These are phyloP conservation scores for Columba janthina DNA, from an alignment of 2,113 vertebrate genomes.

Conservation along the genomic window DNA sequence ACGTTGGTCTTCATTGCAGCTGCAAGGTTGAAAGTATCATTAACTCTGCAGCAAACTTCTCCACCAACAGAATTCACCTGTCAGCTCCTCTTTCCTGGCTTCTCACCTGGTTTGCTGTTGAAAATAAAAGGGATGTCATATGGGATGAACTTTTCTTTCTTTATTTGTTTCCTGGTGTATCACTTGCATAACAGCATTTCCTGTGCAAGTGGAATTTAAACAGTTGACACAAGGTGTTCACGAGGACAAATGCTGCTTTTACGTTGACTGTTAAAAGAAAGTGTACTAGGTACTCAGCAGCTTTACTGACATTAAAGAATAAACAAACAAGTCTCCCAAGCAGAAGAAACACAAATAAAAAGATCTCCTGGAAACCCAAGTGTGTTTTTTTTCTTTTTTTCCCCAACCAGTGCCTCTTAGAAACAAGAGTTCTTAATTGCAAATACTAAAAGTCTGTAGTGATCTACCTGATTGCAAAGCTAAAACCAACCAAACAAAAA, in stretches of 20 bases:
- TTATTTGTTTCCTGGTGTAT: background rate
- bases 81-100: background rate
- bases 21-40: background rate
- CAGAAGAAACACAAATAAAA: background rate
- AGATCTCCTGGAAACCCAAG: background rate
- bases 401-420: accelerated
- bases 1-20: background rate
- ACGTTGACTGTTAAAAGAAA: background rate
- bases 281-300: background rate
- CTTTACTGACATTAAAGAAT: background rate
- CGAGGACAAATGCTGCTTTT: background rate
- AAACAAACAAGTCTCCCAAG: background rate
- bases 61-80: background rate
- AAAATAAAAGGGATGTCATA: background rate
- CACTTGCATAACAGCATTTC: background rate
- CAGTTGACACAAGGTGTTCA: background rate
- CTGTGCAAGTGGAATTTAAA: background rate
- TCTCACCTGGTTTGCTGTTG: background rate
- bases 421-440: background rate
- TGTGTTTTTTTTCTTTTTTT: background rate
- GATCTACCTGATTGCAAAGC: background rate
- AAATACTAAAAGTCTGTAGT: background rate
- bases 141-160: background rate
- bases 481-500: background rate
- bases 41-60: background rate